Evolutionary conservation across 1,140 invertebrate genomes (phyloP).

Genomic region (Diachasma alloeum): DNA sequence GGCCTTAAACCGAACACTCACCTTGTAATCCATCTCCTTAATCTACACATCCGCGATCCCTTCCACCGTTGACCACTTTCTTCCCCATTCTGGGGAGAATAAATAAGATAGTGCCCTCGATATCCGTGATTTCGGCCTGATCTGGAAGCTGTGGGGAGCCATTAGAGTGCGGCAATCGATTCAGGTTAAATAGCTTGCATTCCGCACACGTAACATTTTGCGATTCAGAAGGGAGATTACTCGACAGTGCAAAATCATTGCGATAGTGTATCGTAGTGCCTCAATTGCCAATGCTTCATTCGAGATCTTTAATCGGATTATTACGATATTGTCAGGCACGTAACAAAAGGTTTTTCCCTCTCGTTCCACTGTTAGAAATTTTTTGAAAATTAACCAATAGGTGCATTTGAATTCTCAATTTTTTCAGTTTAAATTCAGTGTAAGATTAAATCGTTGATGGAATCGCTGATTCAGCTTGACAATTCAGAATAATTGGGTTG

Average conservation of each 20-base stretch:
- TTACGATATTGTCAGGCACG: neutral
- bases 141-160: neutral
- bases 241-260: neutral
- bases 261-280: neutral
- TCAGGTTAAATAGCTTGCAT: neutral
- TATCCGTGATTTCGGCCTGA: neutral
- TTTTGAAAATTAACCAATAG: no score
- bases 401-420: no score
- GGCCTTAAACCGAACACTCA: constrained; percentile 16
- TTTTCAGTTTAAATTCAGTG: no score
- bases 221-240: neutral
- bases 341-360: neutral
- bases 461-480: no score
- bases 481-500: no score
- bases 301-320: neutral
- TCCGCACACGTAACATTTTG: neutral
- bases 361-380: no score
- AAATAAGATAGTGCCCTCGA: neutral
- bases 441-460: no score
- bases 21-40: constrained; percentile 18
- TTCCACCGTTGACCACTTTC: neutral
- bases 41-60: constrained; percentile 17
- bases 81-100: neutral
- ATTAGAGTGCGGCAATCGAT: neutral
- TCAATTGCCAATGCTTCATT: neutral